A percentile compares a stretch with the other conserved stretches of the same genome.
Conservation (phyloP, 2,797 vertebrate species). For the Acridotheres tristis region DNA sequence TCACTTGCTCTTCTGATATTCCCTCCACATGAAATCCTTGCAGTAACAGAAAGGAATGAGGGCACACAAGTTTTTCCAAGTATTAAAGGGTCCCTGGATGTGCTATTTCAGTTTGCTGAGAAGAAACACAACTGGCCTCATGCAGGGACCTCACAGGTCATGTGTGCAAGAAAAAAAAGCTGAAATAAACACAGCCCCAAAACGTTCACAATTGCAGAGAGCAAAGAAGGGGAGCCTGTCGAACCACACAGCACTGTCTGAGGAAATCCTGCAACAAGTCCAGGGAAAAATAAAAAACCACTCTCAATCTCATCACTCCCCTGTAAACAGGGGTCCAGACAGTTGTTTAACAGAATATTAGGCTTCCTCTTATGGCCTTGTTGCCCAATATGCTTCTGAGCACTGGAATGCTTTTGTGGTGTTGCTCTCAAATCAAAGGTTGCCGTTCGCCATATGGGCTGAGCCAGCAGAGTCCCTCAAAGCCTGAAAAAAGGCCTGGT, state of each 20-base stretch:
- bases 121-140: neutral
- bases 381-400: neutral
- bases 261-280: neutral
- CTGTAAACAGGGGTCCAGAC: neutral
- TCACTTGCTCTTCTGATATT: neutral
- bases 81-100: neutral
- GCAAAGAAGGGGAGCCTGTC: neutral
- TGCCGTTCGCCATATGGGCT: neutral
- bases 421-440: neutral
- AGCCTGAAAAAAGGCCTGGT: neutral
- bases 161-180: neutral
- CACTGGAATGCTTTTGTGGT: neutral
- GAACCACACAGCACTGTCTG: neutral
- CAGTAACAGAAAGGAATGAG: neutral
- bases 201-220: neutral
- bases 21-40: neutral
- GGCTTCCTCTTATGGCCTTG: neutral
- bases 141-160: neutral
- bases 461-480: conserved; percentile 9
- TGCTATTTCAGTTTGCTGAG: neutral
- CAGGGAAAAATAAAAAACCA: neutral
- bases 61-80: neutral
- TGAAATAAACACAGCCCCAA: neutral
- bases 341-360: neutral
- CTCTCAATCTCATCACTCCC: neutral